Conservation (phyloP, 2,888 invertebrate species). For the Agriopis marginaria region DNA sequence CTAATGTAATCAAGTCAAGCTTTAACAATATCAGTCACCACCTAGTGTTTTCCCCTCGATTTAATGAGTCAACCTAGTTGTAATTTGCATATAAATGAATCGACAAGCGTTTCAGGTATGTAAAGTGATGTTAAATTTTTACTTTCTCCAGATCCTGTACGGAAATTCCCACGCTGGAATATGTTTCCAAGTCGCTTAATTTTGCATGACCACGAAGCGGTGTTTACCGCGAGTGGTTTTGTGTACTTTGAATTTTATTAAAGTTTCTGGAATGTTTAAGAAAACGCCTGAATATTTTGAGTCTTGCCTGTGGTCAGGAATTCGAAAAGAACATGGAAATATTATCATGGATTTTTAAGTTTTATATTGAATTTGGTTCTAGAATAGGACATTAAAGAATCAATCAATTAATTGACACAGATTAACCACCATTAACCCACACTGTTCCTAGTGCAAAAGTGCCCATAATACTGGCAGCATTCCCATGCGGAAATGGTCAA, state of each 20-base stretch:
- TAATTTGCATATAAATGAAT: constrained; percentile 32
- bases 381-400: background rate
- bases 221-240: constrained; percentile 41
- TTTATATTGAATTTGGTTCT: background rate
- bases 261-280: constrained; percentile 43
- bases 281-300: constrained; percentile 10
- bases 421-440: no score
- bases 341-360: background rate
- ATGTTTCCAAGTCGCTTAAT: constrained; percentile 53
- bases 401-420: no score
- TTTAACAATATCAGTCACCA: background rate
- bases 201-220: constrained; percentile 49
- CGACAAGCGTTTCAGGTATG: constrained; percentile 26
- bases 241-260: constrained; percentile 51
- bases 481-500: no score
- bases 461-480: no score
- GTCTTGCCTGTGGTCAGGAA: constrained; percentile 14
- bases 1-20: background rate
- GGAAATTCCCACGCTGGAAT: constrained; percentile 45
- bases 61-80: constrained; percentile 9
- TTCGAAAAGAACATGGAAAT: constrained; percentile 1
- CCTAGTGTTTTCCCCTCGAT: constrained; percentile 1
- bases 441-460: no score
- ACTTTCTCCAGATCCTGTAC: constrained; percentile 38
- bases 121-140: constrained; percentile 50